Base-by-base conservation (phyloP, 2,888 invertebrate genomes). In the Lycophotia porphyrea region DNA sequence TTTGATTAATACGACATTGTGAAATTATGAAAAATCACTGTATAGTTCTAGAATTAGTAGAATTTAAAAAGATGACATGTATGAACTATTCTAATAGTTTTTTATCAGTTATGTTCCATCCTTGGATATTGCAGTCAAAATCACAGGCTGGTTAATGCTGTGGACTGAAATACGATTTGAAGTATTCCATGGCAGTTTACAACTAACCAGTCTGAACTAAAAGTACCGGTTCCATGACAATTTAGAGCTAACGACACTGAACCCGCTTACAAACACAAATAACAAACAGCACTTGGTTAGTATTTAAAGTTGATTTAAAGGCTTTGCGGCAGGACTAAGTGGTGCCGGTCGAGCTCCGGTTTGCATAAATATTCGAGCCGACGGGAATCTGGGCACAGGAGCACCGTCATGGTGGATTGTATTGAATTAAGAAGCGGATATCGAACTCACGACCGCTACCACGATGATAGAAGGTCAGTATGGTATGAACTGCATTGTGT, bases 261-360 rank as follows among this genome's bases (percentile, higher is more conserved):
- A 42, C 24, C n/a, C 24, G 27, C 24, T 34, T 8, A 34, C 47
- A 52, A 74, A 74, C 72, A 81, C 27, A 61, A 34, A 34, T 52
- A 61, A 74, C 74, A 78, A 78, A 74, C 55, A 39, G 18, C 18
- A 34, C 31, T 52, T 9, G n/a, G 24, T 36, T 47, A 24, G 24
- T 39, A 47, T 78, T 52, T n/a, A 44, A 74, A 60, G 18, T 66
- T 9, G 18, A 27, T 15, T 55, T 67, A 67, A 67, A 81, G 39
- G 27, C 44, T 61, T 61, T 52, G 34, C 52, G n/a, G 52, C 27
- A 42, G 47, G 34, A 63, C 81, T 63, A 47, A 47, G 52, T 47
- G 66, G 34, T 82, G 78, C 66, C 63, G 75, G 78, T 24, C 13
- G 31, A 60, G 52, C 27, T 42, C 9, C 66, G 66, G 61, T n/a